Base-by-base conservation (phyloP, 2,888 invertebrate genomes). In the Caradrina kadenii region DNA sequence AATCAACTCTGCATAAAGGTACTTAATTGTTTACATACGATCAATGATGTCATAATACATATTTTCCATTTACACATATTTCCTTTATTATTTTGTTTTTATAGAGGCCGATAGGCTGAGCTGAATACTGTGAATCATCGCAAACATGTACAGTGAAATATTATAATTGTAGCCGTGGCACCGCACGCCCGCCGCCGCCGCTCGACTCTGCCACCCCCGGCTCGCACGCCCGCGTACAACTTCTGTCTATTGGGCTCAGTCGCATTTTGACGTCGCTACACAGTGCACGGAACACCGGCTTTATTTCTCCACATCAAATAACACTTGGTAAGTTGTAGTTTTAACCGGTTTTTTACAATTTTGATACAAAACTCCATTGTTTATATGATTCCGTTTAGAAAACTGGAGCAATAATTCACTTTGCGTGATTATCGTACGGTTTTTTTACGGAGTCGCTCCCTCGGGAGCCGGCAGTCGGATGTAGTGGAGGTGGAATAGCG, bases 301-400 rank as follows among this genome's bases (percentile, higher is more conserved):
- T 79, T 82, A 80, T 76, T 84, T 81, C 86, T 79, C 82, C 84
- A 86, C 89, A 87, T 88, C 88, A 89, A 88, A 88, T 79, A 86
- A 87, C 75, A 87, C 86, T 90, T 91, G 91, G 93, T 94, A 88
- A 93, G 94, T 92, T 74, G 71, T 76, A 77, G 53, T 81, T 86
- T 85, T 73, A 62, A 73, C 54, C 64, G 63, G 48, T 63, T 77
- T 77, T 76, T 76, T 75, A 76, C 61, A 74, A 62, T 63, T 71
- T 71, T 61, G 62, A 19, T 67, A 15, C 22, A 54, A 54, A 71
- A 71, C 69, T 63, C 49, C 42, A 54, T 62, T 74, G 58, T 55
- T 71, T 42, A 56, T 70, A 53, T 17, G 42, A 45, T 56, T 54
- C 50, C 31, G 62, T 63, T 63, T 15, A 45, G 7, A 56, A 69